Base-by-base conservation (phyloP, 1,140 invertebrate species). In the Drosophila ambigua region DNA sequence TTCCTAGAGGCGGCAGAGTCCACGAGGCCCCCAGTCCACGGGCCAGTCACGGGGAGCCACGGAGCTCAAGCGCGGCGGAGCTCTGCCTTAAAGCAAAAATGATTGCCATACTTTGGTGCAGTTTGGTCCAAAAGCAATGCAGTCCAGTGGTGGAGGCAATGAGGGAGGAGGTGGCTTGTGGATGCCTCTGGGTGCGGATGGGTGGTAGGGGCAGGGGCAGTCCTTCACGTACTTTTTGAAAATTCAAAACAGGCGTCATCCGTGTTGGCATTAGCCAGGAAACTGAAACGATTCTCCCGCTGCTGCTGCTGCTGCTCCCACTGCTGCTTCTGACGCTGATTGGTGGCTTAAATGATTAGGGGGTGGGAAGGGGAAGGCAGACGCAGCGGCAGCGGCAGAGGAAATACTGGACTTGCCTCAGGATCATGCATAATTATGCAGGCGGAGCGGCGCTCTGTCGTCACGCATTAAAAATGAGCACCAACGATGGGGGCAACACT, bases 41-140 rank as follows among this genome's bases (percentile, higher is more conserved):
- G 3, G 31, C 9, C 31, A 4, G 31, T 1, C 9, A 13, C 35
- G 11, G 5, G 35, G 8, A 4, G 35, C 35, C 11, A 39, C 35
- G 35, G 35, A 39, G 35, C 35, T 39, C 35, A 39, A 59, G 78
- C 81, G 75, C 57, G 59, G 75, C 57, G 59, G 62, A 61, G 80
- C 74, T 72, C 53, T 77, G 83, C 68, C 83, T 88, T 88, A 89
- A 88, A 89, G 83, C 83, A 79, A 79, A 88, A 88, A 88, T 88
- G 83, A 88, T 88, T 88, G 83, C 83, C 83, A 88, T 88, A 88
- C 83, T 88, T 88, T 67, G 84, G 72, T 88, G 83, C 83, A 88
- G 83, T 79, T 83, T 72, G 69, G 74, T 58, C 65, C 45, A 16
- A 46, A 11, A 48, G 80, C 62, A 76, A 52, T 84, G 67, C 80